Conservation (phyloP, 2,797 vertebrate genomes). For the Cynopterus sphinx region DNA sequence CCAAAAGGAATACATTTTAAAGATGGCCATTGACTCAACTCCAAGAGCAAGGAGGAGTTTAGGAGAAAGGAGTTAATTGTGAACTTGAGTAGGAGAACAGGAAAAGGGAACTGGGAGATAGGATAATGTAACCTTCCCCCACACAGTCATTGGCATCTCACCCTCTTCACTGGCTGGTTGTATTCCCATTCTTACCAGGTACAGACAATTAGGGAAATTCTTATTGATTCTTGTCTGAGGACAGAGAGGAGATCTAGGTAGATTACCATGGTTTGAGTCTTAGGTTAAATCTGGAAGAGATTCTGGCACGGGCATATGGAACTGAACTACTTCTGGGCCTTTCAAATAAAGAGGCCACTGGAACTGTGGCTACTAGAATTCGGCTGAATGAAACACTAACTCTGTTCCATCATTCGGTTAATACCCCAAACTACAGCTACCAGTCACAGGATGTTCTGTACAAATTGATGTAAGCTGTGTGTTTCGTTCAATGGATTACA, state of each 20-base stretch:
- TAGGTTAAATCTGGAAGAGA: background rate
- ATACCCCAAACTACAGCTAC: background rate
- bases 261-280: background rate
- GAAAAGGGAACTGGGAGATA: background rate
- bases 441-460: background rate
- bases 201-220: background rate
- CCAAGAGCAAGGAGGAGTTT: background rate
- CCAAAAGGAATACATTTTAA: background rate
- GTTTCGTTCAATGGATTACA: background rate
- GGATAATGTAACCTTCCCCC: background rate
- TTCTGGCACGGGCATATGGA: background rate
- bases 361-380: background rate
- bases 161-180: background rate
- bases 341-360: background rate
- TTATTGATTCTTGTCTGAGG: background rate
- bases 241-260: background rate
- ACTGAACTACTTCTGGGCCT: background rate
- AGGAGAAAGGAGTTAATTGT: background rate
- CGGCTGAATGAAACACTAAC: background rate
- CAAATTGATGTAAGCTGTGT: background rate
- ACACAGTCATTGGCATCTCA: background rate
- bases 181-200: background rate
- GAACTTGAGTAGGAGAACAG: background rate
- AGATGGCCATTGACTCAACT: background rate
- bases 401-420: background rate